Conservation (phyloP, 2,113 vertebrate genomes). For the Psittacus erithacus region DNA sequence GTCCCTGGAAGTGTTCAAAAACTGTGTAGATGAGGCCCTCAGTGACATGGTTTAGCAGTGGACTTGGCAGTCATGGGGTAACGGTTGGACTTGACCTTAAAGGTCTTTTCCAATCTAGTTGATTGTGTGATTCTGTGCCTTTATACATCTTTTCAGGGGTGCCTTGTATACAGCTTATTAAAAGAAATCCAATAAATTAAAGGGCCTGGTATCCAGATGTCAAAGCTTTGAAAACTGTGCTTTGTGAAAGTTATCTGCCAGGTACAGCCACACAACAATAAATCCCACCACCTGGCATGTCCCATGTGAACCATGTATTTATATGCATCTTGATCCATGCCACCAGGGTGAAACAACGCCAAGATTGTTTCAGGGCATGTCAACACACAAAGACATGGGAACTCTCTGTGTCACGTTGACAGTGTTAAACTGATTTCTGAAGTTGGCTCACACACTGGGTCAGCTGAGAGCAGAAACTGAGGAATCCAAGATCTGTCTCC, state of each 20-base stretch:
- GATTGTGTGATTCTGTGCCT: neutral
- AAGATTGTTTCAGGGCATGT: neutral
- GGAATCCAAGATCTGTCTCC: neutral
- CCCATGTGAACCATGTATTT: neutral
- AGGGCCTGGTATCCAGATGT: neutral
- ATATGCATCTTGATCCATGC: rapidly evolving
- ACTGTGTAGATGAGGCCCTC: neutral
- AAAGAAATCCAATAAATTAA: neutral
- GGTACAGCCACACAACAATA: neutral
- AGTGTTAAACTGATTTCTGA: neutral
- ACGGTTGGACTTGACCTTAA: neutral
- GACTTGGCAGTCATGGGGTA: neutral
- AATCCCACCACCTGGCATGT: neutral
- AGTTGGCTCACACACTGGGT: neutral
- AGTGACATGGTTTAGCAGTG: neutral
- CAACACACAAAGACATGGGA: neutral
- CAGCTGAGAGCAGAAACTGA: neutral
- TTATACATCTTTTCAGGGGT: neutral
- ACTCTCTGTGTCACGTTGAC: neutral
- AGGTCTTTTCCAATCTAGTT: neutral
- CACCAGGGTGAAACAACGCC: neutral
- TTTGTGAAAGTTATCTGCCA: neutral
- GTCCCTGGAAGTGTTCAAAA: neutral
- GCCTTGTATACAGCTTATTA: neutral
- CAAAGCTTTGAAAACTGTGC: neutral